phyloP scores from a whole-genome alignment of 2,113 vertebrate genomes.

The Myrmophylax atrothorax region DNA sequence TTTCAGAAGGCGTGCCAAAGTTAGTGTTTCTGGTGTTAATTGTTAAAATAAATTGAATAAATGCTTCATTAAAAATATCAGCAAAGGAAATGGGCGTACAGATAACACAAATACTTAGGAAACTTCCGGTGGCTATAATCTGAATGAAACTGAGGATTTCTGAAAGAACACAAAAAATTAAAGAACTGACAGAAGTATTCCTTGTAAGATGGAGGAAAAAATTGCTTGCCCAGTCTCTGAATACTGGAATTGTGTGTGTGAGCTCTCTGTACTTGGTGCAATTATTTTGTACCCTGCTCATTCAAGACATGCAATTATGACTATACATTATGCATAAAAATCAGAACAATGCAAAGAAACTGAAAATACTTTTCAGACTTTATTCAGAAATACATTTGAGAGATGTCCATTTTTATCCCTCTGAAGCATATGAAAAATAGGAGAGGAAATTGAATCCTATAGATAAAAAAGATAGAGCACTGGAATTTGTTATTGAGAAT shows the following conservation, averaged over 20 bases:
- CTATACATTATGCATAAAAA: neutral
- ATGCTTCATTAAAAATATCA: neutral
- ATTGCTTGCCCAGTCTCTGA: neutral
- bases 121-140: neutral
- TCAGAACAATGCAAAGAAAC: neutral
- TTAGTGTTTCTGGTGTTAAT: neutral
- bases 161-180: neutral
- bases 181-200: neutral
- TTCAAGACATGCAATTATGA: neutral
- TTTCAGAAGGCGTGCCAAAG: neutral
- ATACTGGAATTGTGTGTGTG: neutral
- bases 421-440: neutral
- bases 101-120: neutral
- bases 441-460: neutral
- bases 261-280: neutral
- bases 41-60: neutral
- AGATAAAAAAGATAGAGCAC: neutral
- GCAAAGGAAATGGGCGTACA: neutral
- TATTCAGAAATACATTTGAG: neutral
- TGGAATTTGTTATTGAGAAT: neutral
- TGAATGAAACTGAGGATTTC: neutral
- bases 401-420: neutral
- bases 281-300: neutral
- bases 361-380: neutral
- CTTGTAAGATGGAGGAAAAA: neutral